Evolutionary conservation across 2,888 invertebrate species (phyloP), one percentile per base, ranked within the genome.

Genomic region (Phragmatobia fuliginosa): DNA sequence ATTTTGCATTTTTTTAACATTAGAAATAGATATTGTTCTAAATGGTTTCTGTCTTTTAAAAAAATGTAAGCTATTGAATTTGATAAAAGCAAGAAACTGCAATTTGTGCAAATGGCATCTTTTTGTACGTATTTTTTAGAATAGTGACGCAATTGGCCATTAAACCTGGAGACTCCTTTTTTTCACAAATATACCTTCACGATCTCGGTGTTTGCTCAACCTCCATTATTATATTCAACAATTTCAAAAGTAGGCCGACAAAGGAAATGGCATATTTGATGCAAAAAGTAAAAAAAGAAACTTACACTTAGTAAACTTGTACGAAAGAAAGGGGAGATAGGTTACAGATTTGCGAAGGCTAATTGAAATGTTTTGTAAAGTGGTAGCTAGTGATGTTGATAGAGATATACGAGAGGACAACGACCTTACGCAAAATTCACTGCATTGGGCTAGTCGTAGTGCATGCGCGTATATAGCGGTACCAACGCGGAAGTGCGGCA

Each of bases 391-490:
- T 79, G 85, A 78, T 83, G 80, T 75, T 67, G 82, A 80, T 88
- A 89, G 85, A 88, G 88, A 88, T 89, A 84, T 90, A 88, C 81
- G 82, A 79, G 89, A 92, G 95, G 93, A 91, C 95, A 90, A 91
- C 89, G 95, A 95, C 93, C 95, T 92, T 94, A 95, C 95, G 94
- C 95, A 95, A 95, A 95, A 95, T 95, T 95, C 94, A 88, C 94
- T 94, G 95, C 95, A 95, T 95, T 95, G 95, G 92, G 94, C 94
- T 95, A 95, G 95, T 94, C 94, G 93, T 93, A 94, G 93, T 92
- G 90, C 90, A 92, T 92, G 92, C 92, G 92, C 92, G 92, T 94
- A 91, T 94, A 90, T 91, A 89, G 90, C 86, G 85, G 88, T 88
- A 87, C 86, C 90, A 92, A 93, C 93, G 90, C 93, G 92, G 94